Base-by-base conservation (phyloP, 2,113 vertebrate species). In the Poecilia latipinna region DNA sequence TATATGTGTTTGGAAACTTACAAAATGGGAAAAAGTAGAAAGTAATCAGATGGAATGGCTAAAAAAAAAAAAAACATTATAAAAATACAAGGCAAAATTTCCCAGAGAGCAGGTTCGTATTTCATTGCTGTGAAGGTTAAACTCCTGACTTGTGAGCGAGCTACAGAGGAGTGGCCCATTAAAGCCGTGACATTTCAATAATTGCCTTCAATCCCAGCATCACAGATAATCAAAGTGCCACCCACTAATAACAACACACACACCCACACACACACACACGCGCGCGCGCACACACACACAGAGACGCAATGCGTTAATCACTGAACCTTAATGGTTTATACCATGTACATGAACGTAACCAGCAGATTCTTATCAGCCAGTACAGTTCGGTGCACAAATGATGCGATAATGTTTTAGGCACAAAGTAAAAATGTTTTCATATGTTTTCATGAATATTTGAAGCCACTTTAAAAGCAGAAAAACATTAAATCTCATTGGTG, bases 141-240 rank as follows among this genome's bases (percentile, higher is more conserved):
- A 62, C 48, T 75, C 37, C 19, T 79, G 83, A 80, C 77, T 85
- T 85, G 82, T 65, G 68, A 79, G 69, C 24, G 32, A 33, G 63
- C 57, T 28, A 74, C 64, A 35, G 77, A 85, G 80, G 66, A 10
- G 61, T 26, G 31, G 80, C 78, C 82, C 72, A 89, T 92, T 88
- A 89, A 88, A 87, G 84, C 79, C 78, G 62, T 91, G 87, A 87
- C 89, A 91, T 92, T 93, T 89, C 68, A 88, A 88, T 89, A 90
- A 91, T 86, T 90, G 87, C 88, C 84, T 90, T 77, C 88, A 88
- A 90, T 91, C 82, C 79, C 82, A 79, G 79, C 86, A 86, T 86
- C 88, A 85, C 74, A 84, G 83, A 77, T 62, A 68, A 74, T 76
- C 57, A 79, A 77, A 70, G 77, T 72, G 39, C 79, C 84, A 87